Evolutionary conservation across 2,797 vertebrate genomes (phyloP), one percentile per base, ranked within the genome.

Genomic region (Mycteria americana): DNA sequence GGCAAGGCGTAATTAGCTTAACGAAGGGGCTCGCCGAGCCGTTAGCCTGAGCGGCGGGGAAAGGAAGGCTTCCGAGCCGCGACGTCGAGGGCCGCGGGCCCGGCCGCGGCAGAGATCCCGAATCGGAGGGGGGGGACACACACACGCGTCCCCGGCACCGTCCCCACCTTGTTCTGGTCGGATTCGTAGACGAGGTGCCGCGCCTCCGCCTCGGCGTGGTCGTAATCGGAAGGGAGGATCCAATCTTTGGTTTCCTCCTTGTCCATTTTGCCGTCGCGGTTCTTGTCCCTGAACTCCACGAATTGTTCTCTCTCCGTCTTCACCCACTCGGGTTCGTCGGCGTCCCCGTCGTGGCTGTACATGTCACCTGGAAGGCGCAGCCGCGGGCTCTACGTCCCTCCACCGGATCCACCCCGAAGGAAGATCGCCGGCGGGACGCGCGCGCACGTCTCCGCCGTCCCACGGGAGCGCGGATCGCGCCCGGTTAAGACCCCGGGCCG

Each of bases 261-360:
- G 97, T 99, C 99, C 99, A 99, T 99, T 91, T 98, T 99, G 5
- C 99, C 99, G 4, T 99, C 99, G 4, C 98, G 98, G 97, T 99
- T 99, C 94, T 99, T 99, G 96, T 99, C 99, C 46, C 99, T 97
- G 96, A 99, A 99, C 73, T 99, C 99, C 13, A 98, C 93, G 39
- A 99, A 99, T 75, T 99, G 99, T 23, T 99, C 98, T 43, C 99
- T 97, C 69, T 99, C 99, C 0, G 98, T 98, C 35, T 98, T 98
- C 39, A 99, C 98, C 99, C 99, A 99, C 27, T 99, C 99, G 0
- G 99, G 99, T 22, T 99, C 99, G 3, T 99, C 98, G 4, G 98
- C 97, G 2, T 98, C 98, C 0, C 98, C 98, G 4, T 99, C 98
- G 1, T 98, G 97, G 45, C 97, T 98, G 94, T 98, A 99, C 99